phyloP scores from a whole-genome alignment of 2,797 vertebrate species.

The Arremon brunneinucha region DNA sequence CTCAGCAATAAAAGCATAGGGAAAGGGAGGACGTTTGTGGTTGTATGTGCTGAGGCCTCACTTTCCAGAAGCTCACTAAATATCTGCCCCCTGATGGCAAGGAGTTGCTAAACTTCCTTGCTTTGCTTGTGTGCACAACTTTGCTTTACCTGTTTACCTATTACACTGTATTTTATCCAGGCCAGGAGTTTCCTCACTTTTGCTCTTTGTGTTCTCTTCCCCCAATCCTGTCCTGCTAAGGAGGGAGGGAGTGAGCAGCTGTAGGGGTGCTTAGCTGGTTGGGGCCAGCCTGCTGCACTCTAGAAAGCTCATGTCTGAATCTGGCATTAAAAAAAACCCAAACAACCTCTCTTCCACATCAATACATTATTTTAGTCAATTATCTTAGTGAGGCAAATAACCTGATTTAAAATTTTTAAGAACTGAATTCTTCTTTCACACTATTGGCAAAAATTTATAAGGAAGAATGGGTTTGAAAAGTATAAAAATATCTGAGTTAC shows the following conservation, averaged over 20 bases:
- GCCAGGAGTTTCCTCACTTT: not conserved
- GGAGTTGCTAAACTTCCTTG: not conserved
- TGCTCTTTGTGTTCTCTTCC: not conserved
- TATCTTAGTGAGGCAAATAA: not conserved
- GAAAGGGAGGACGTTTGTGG: rapidly evolving
- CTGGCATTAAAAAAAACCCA: not conserved
- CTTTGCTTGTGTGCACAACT: not conserved
- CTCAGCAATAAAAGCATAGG: not conserved
- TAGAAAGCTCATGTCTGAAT: not conserved
- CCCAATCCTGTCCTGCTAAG: rapidly evolving
- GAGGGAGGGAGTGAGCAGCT: not conserved
- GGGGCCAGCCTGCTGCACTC: not conserved
- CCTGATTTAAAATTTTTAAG: not conserved
- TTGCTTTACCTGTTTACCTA: not conserved
- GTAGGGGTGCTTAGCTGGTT: not conserved
- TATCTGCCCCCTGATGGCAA: not conserved
- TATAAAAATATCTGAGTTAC: not conserved
- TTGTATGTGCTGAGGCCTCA: not conserved
- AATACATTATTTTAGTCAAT: not conserved
- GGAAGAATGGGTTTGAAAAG: not conserved
- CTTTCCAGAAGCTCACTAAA: not conserved
- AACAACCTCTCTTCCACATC: not conserved
- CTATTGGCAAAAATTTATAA: not conserved
- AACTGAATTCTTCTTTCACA: not conserved
- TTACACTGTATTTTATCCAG: not conserved